Conservation (phyloP, 1,140 invertebrate species). For the Sminthurides bifidus region DNA sequence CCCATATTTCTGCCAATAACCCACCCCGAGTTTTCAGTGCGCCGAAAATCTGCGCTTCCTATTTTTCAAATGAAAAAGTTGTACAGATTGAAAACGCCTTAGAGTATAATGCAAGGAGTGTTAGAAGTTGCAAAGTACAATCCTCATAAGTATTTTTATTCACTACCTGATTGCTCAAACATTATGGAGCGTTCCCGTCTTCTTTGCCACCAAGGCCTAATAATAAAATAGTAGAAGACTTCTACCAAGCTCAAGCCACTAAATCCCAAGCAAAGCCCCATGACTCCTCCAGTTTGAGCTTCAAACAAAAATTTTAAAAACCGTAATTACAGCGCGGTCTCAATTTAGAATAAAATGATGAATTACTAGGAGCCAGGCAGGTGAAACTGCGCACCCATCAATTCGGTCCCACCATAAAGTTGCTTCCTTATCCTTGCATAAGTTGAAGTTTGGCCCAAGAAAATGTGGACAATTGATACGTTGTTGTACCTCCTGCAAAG, state of each 20-base stretch:
- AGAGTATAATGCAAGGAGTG: too few species aligned
- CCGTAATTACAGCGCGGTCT: not conserved
- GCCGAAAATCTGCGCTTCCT: too few species aligned
- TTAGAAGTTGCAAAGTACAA: too few species aligned
- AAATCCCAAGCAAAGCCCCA: conserved; percentile 51
- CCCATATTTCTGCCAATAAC: too few species aligned
- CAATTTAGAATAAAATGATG: not conserved
- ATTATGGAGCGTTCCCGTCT: conserved; percentile 4
- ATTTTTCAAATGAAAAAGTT: too few species aligned
- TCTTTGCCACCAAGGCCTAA: conserved; percentile 16
- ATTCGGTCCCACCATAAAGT: conserved; percentile 9
- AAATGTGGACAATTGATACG: conserved; percentile 19
- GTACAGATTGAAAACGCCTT: too few species aligned
- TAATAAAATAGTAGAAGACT: conserved; percentile 45
- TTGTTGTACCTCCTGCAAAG: conserved; percentile 10
- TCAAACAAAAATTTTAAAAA: not conserved
- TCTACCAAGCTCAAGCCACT: conserved; percentile 52
- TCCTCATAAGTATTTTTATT: too few species aligned
- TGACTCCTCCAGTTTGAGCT: not conserved
- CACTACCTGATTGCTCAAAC: conserved; percentile 5
- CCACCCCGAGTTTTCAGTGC: too few species aligned
- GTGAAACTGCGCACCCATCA: conserved; percentile 1
- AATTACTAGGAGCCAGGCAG: not conserved
- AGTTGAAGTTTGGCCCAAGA: conserved; percentile 2
- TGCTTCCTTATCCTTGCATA: conserved; percentile 19